Evolutionary conservation across 2,113 vertebrate species (phyloP).

Genomic region (Bathybates hornii): DNA sequence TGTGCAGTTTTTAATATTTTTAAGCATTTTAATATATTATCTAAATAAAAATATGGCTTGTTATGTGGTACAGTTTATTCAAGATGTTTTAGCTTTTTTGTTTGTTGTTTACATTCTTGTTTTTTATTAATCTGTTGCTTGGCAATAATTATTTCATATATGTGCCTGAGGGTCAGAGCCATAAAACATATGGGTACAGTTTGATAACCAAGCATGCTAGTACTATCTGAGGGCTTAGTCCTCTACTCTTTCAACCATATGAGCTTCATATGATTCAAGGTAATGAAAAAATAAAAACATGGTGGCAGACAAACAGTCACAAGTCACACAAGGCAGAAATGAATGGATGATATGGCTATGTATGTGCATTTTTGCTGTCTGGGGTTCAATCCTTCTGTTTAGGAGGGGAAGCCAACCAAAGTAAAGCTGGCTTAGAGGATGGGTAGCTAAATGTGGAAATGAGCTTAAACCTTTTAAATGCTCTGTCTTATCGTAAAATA

Average conservation of each 20-base stretch:
- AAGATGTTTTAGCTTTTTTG: background rate
- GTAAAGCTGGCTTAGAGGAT: background rate
- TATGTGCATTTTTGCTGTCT: background rate
- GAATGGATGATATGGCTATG: background rate
- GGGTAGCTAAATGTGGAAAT: background rate
- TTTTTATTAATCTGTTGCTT: background rate
- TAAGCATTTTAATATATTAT: background rate
- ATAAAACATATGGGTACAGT: background rate
- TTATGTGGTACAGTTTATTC: background rate
- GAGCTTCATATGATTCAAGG: background rate
- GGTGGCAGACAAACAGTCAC: background rate
- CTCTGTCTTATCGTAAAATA: background rate
- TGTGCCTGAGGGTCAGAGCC: background rate
- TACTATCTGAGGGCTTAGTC: background rate
- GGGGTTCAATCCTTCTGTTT: background rate
- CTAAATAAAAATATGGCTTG: background rate
- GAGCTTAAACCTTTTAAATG: background rate
- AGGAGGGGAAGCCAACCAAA: background rate
- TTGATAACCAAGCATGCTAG: background rate
- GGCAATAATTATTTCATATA: background rate
- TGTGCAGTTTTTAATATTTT: background rate
- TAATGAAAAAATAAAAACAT: background rate
- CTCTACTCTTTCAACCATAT: background rate
- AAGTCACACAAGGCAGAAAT: background rate
- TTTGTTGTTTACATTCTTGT: background rate